A percentile compares a stretch with the other conserved stretches of the same genome.
These are phyloP conservation scores for Redunca redunca DNA, from an alignment of 2,113 vertebrate genomes.

Conservation along the genomic window DNA sequence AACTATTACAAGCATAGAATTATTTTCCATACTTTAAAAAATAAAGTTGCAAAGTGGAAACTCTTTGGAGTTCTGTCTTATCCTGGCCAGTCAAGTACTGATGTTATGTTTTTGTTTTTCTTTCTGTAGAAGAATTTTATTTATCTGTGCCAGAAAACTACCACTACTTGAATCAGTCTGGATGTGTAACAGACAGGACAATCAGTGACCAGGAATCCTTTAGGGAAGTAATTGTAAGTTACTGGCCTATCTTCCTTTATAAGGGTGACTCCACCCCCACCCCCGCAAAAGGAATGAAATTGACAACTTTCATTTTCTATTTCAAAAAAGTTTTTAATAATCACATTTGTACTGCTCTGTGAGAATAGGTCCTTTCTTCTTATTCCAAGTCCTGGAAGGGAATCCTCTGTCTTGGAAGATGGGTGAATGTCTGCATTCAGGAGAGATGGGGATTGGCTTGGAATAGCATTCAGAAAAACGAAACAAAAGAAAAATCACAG, in stretches of 20 bases:
- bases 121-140: slow-evolving; percentile 88
- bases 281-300: not conserved
- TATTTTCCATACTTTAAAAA: not conserved
- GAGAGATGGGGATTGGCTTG: not conserved
- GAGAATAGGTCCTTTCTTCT: not conserved
- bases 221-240: slow-evolving; percentile 92
- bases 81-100: not conserved
- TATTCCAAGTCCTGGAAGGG: not conserved
- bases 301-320: not conserved
- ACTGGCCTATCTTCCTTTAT: not conserved
- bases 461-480: rapidly evolving
- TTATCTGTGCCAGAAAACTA: slow-evolving; percentile 89
- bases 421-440: not conserved
- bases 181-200: slow-evolving; percentile 86
- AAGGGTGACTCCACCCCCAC: not conserved
- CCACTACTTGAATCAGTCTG: slow-evolving; percentile 95
- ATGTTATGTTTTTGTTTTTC: slow-evolving; percentile 22
- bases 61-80: not conserved
- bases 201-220: slow-evolving; percentile 91
- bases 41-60: not conserved
- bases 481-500: not conserved
- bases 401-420: not conserved
- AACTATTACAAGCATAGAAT: not conserved
- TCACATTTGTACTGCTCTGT: not conserved
- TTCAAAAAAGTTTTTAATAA: not conserved